Evolutionary conservation across 2,113 vertebrate genomes (phyloP).

Genomic region (Crotophaga sulcirostris): DNA sequence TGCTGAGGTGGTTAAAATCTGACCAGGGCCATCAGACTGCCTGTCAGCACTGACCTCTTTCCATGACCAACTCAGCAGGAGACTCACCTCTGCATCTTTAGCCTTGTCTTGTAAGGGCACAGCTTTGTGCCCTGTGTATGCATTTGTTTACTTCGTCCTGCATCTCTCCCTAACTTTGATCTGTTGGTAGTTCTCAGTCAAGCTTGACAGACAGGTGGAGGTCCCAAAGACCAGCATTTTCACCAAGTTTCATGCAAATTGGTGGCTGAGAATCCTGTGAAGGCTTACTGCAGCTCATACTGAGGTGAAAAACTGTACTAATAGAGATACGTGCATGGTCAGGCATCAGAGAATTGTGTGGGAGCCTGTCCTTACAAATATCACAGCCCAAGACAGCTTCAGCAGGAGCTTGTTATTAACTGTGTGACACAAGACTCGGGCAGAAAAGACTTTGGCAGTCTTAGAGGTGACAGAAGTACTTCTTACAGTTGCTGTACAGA

Average conservation of each 20-base stretch:
- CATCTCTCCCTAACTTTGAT: background rate
- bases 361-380: background rate
- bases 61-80: background rate
- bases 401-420: background rate
- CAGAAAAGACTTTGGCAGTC: background rate
- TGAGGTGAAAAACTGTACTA: background rate
- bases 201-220: background rate
- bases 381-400: background rate
- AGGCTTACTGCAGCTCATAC: background rate
- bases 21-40: background rate
- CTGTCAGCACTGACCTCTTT: background rate
- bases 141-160: background rate
- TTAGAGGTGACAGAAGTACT: background rate
- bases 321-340: background rate
- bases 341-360: background rate
- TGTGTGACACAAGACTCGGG: background rate
- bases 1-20: background rate
- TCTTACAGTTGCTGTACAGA: background rate
- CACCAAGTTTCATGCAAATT: background rate
- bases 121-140: background rate
- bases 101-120: background rate
- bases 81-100: background rate
- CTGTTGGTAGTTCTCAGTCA: background rate
- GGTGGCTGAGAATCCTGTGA: background rate
- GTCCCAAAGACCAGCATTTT: background rate